Percentiles rank a stretch among this genome's conserved stretches.
Evolutionary conservation across 2,888 invertebrate species (phyloP).

Genomic region (Bursaphelenchus okinawaensis): DNA sequence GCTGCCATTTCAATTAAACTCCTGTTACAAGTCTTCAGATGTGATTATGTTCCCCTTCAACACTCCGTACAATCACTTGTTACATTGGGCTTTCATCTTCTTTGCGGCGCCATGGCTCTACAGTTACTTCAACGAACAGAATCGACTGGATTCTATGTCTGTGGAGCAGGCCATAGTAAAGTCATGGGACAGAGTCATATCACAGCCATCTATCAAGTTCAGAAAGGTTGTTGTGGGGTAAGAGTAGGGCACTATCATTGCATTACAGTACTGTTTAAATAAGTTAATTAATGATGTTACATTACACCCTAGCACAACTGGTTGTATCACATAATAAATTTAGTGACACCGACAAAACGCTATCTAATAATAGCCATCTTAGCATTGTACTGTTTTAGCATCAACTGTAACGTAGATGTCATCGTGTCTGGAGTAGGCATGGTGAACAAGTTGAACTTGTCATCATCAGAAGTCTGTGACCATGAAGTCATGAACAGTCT

Average conservation of each 20-base stretch:
- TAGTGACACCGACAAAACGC: too few species aligned
- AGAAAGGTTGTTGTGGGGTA: constrained; percentile 54
- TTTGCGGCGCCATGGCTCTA: constrained; percentile 37
- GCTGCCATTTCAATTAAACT: too few species aligned
- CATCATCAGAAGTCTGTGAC: constrained; percentile 49
- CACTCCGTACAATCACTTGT: constrained; percentile 33
- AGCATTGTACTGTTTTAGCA: constrained; percentile 32
- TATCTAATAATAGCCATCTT: too few species aligned
- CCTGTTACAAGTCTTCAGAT: too few species aligned
- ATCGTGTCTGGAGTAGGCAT: constrained; percentile 60
- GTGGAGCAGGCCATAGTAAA: constrained; percentile 47
- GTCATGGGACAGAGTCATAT: constrained; percentile 52
- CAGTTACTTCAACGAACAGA: constrained; percentile 50
- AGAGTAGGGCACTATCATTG: too few species aligned
- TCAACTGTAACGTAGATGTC: constrained; percentile 61
- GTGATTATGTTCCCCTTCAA: constrained; percentile 32
- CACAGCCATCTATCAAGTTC: constrained; percentile 48
- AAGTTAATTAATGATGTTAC: too few species aligned
- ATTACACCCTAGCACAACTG: too few species aligned
- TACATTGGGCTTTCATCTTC: constrained; percentile 36
- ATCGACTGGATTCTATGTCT: constrained; percentile 43
- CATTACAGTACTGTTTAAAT: too few species aligned
- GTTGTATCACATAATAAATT: too few species aligned
- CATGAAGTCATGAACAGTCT: constrained; percentile 51
- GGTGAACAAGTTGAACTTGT: constrained; percentile 55